A percentile compares a stretch with the other conserved stretches of the same genome.
Evolutionary conservation across 1,140 invertebrate species (phyloP).

Genomic region (Lithobius niger): DNA sequence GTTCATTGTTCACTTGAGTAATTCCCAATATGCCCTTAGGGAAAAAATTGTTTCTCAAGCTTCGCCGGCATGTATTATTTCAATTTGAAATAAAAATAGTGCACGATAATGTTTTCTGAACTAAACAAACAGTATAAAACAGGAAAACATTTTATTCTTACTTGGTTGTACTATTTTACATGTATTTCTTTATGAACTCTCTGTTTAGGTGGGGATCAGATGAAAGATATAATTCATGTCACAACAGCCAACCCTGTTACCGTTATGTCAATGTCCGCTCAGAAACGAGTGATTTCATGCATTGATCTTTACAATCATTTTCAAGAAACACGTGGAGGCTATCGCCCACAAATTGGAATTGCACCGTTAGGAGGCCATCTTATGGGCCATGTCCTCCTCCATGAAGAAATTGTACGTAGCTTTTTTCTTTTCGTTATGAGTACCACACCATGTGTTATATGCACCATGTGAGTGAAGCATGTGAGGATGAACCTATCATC

Average conservation of each 20-base stretch:
- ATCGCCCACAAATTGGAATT: slow-evolving; percentile 15
- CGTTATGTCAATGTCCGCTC: slow-evolving; percentile 33
- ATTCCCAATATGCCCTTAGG: no score
- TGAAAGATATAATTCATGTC: slow-evolving; percentile 37
- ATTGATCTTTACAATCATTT: slow-evolving; percentile 32
- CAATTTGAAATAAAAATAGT: no score
- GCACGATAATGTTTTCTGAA: no score
- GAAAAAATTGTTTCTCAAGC: no score
- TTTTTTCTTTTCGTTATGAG: no score
- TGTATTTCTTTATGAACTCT: slow-evolving; percentile 4
- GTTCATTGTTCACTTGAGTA: no score
- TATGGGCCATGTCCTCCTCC: slow-evolving; percentile 27
- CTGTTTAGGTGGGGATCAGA: slow-evolving; percentile 12
- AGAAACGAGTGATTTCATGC: slow-evolving; percentile 24
- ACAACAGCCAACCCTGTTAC: slow-evolving; percentile 39
- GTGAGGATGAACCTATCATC: no score
- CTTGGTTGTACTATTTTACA: slow-evolving; percentile 13
- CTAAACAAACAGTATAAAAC: slow-evolving; percentile 10
- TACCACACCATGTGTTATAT: no score
- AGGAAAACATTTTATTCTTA: no score
- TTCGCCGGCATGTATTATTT: no score
- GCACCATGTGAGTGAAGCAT: no score
- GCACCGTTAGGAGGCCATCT: slow-evolving; percentile 25
- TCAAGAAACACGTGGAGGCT: slow-evolving; percentile 19
- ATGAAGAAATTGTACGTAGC: slow-evolving; percentile 27